Conservation (phyloP, 2,113 vertebrate species). For the Apteryx mantelli region DNA sequence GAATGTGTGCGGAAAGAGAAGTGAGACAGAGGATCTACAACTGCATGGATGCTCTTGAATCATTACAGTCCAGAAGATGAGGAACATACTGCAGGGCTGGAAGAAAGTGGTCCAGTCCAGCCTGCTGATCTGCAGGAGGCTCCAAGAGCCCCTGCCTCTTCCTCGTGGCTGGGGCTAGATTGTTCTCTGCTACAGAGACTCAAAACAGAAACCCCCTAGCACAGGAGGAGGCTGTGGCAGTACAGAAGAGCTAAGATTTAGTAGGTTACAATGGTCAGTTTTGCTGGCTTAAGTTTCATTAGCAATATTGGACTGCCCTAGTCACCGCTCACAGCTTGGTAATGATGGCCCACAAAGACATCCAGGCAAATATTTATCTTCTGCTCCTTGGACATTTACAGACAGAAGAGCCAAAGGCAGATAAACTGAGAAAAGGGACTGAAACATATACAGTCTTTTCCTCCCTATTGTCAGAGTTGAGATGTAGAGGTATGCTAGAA, state of each 20-base stretch:
- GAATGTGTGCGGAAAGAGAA: not conserved
- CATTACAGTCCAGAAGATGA: not conserved
- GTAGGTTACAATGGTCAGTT: not conserved
- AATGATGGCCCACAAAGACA: not conserved
- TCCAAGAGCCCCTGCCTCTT: not conserved
- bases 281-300: not conserved
- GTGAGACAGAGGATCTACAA: not conserved
- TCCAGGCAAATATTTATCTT: not conserved
- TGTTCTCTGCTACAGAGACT: not conserved
- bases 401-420: not conserved
- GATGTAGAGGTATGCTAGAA: not conserved
- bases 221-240: not conserved
- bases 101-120: not conserved
- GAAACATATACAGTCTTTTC: not conserved
- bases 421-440: not conserved
- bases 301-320: not conserved
- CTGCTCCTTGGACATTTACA: not conserved
- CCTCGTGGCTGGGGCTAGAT: accelerated
- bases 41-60: not conserved
- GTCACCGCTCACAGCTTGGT: not conserved
- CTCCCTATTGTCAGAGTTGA: not conserved
- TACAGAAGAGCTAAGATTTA: not conserved
- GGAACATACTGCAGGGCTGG: not conserved
- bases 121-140: not conserved
- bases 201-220: not conserved